Conservation (phyloP, 1,140 invertebrate genomes). For the Drosophila saltans region DNA sequence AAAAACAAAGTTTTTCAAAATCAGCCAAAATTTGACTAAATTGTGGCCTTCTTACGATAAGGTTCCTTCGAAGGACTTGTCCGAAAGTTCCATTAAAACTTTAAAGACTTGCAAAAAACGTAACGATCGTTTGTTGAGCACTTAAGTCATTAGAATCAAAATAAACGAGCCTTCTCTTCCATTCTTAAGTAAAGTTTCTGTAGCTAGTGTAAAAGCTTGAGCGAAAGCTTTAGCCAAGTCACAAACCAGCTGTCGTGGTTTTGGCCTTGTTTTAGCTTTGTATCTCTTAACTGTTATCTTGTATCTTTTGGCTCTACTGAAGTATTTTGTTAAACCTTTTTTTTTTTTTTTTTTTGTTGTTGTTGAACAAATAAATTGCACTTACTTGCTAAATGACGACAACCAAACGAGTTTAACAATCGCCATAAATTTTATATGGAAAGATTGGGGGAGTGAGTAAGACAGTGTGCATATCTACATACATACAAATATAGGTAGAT, state of each 20-base stretch:
- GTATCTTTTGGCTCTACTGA: conserved; percentile 12
- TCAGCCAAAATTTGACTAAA: too few relatives aligned
- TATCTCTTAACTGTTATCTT: conserved; percentile 10
- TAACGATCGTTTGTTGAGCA: too few relatives aligned
- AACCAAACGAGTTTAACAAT: conserved; percentile 65
- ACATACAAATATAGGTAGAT: conserved; percentile 1
- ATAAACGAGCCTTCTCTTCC: not conserved
- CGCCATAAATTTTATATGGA: conserved; percentile 46
- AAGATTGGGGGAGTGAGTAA: conserved; percentile 18
- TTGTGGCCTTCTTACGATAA: too few relatives aligned
- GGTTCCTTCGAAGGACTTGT: too few relatives aligned
- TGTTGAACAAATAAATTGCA: conserved; percentile 56
- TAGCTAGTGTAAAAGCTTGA: conserved; percentile 3
- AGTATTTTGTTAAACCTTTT: conserved; percentile 20
- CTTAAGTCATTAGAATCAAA: not conserved
- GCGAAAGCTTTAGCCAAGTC: conserved; percentile 13
- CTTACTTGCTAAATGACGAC: conserved; percentile 65
- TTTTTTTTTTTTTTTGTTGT: not conserved
- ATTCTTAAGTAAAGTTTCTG: not conserved
- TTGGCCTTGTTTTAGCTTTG: not conserved
- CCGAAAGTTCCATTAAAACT: too few relatives aligned
- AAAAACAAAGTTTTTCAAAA: too few relatives aligned
- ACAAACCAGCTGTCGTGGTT: not conserved
- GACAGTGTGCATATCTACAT: not conserved
- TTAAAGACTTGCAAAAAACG: too few relatives aligned